These are phyloP conservation scores for Dasypogon diadema DNA, from an alignment of 2,888 invertebrate genomes.

Conservation along the genomic window DNA sequence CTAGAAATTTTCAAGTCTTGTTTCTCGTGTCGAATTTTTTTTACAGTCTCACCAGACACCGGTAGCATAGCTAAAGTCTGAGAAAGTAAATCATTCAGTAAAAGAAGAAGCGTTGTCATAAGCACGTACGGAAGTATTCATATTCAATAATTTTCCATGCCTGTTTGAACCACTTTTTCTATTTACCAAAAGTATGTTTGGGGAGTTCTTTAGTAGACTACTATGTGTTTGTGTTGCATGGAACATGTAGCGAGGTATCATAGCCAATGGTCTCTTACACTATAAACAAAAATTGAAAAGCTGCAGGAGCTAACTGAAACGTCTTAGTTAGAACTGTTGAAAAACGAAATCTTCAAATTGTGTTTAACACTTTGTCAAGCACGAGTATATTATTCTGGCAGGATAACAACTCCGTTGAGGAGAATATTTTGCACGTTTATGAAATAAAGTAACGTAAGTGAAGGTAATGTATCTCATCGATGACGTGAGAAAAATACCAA, in stretches of 20 bases:
- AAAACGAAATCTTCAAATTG: constrained; percentile 51
- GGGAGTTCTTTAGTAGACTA: constrained; percentile 13
- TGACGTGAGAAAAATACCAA: constrained; percentile 55
- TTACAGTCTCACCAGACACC: too few species aligned
- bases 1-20: too few species aligned
- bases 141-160: too few species aligned
- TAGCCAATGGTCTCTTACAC: background rate
- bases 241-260: constrained; percentile 21
- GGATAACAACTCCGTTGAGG: constrained; percentile 51
- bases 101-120: too few species aligned
- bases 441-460: constrained; percentile 56
- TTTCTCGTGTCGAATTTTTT: too few species aligned
- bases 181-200: constrained; percentile 7
- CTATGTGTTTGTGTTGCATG: constrained; percentile 12
- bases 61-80: too few species aligned
- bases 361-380: constrained; percentile 50
- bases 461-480: constrained; percentile 56
- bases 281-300: constrained; percentile 33
- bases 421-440: constrained; percentile 54
- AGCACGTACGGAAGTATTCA: too few species aligned
- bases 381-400: constrained; percentile 19
- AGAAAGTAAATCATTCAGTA: too few species aligned
- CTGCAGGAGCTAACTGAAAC: constrained; percentile 16
- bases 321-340: constrained; percentile 27
- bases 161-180: constrained; percentile 12